Conservation (phyloP, 2,888 invertebrate species). For the Isotomurus palustris region DNA sequence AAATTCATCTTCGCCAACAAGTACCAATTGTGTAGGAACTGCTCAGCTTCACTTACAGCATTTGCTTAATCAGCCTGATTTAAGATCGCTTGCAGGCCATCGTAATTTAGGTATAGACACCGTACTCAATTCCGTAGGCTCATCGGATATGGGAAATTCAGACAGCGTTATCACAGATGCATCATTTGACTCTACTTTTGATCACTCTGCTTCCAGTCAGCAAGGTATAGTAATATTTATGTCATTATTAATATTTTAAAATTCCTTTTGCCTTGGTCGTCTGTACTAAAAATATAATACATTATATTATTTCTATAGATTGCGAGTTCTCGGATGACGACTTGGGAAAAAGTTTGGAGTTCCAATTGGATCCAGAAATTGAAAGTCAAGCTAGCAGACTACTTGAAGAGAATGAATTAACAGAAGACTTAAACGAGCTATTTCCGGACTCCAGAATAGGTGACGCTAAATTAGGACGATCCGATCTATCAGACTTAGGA, state of each 20-base stretch:
- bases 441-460: constrained; percentile 57
- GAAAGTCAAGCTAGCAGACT: constrained; percentile 63
- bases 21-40: too few relatives aligned
- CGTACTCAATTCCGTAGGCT: constrained; percentile 39
- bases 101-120: constrained; percentile 33
- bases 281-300: neutral
- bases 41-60: constrained; percentile 6
- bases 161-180: constrained; percentile 42
- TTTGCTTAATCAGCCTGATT: constrained; percentile 6
- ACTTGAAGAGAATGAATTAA: constrained; percentile 64
- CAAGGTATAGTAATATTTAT: constrained; percentile 29
- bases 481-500: constrained; percentile 43
- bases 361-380: constrained; percentile 59
- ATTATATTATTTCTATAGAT: constrained; percentile 22
- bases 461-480: constrained; percentile 36
- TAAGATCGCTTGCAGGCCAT: constrained; percentile 8
- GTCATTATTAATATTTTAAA: neutral
- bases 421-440: constrained; percentile 74
- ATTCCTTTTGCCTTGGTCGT: neutral
- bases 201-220: constrained; percentile 43
- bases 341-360: constrained; percentile 56
- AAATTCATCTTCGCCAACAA: neutral
- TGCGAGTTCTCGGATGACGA: constrained; percentile 55
- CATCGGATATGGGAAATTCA: constrained; percentile 36
- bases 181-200: constrained; percentile 45